Evolutionary conservation across 2,888 invertebrate genomes (phyloP).

Genomic region (Andrena praecox): DNA sequence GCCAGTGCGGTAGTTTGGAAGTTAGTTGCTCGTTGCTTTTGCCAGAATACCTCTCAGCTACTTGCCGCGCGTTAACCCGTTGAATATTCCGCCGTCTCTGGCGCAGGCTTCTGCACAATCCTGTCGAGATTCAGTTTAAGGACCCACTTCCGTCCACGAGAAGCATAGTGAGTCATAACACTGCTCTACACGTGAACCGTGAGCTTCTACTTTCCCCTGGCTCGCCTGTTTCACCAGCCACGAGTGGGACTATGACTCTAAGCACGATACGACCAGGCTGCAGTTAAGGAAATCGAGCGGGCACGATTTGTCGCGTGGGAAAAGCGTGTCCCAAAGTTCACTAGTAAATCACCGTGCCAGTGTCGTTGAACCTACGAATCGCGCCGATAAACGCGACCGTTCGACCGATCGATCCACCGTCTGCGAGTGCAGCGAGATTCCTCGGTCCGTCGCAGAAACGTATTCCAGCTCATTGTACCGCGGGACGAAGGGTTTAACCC

Average conservation of each 20-base stretch:
- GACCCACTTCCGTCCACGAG: background rate
- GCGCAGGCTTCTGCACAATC: constrained; percentile 9
- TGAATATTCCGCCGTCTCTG: constrained; percentile 35
- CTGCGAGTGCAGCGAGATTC: constrained; percentile 23
- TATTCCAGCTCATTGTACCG: constrained; percentile 27
- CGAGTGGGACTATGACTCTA: background rate
- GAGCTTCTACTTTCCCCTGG: background rate
- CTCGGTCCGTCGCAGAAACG: constrained; percentile 7
- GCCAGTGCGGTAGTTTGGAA: constrained; percentile 71
- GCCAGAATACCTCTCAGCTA: constrained; percentile 45
- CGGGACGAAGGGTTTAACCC: constrained; percentile 26
- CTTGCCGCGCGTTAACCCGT: constrained; percentile 42
- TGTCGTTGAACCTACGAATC: constrained; percentile 18
- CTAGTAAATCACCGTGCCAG: constrained; percentile 1
- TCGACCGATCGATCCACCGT: constrained; percentile 22
- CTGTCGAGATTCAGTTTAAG: constrained; percentile 32
- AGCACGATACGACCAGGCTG: background rate
- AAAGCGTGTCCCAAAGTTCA: constrained; percentile 5
- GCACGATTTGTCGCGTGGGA: constrained; percentile 18
- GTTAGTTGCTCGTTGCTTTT: constrained; percentile 63
- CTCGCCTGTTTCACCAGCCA: background rate
- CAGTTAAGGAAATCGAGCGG: background rate
- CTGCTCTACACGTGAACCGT: background rate
- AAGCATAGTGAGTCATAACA: constrained; percentile 24
- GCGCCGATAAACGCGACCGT: constrained; percentile 8